phyloP scores from a whole-genome alignment of 2,888 invertebrate genomes.

The Drosophila setosimentum region DNA sequence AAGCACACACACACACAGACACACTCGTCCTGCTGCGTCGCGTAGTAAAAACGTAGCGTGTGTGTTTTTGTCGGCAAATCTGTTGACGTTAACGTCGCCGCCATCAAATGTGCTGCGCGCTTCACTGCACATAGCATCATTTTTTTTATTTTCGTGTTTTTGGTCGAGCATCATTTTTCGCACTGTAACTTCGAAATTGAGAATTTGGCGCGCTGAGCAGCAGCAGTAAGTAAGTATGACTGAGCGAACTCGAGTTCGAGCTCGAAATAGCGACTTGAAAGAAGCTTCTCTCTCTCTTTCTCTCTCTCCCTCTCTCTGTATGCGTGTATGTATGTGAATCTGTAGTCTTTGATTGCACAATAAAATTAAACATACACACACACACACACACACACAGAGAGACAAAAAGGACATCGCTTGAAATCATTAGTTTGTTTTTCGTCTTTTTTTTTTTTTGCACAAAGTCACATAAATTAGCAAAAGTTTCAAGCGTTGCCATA shows the following conservation, averaged over 20 bases:
- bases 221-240: slow-evolving; percentile 42
- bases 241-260: slow-evolving; percentile 14
- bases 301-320: slow-evolving; percentile 5
- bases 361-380: slow-evolving; percentile 50
- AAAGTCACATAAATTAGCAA: slow-evolving; percentile 54
- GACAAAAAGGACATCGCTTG: slow-evolving; percentile 28
- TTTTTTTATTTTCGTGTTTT: slow-evolving; percentile 26
- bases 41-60: slow-evolving; percentile 70
- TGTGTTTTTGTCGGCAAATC: slow-evolving; percentile 67
- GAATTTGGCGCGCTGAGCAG: slow-evolving; percentile 74
- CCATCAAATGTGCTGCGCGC: slow-evolving; percentile 51
- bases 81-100: slow-evolving; percentile 42
- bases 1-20: slow-evolving; percentile 17
- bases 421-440: slow-evolving; percentile 46
- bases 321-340: slow-evolving; percentile 14
- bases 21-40: slow-evolving; percentile 36
- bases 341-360: slow-evolving; percentile 70
- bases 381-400: slow-evolving; percentile 31
- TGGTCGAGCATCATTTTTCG: slow-evolving; percentile 60
- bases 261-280: slow-evolving; percentile 35
- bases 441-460: slow-evolving; percentile 4
- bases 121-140: slow-evolving; percentile 58
- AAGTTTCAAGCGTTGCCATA: slow-evolving; percentile 50
- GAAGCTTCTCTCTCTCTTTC: slow-evolving; percentile 8
- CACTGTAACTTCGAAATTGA: slow-evolving; percentile 57